Evolutionary conservation across 2,888 invertebrate species (phyloP).

Genomic region (Mamestra brassicae): DNA sequence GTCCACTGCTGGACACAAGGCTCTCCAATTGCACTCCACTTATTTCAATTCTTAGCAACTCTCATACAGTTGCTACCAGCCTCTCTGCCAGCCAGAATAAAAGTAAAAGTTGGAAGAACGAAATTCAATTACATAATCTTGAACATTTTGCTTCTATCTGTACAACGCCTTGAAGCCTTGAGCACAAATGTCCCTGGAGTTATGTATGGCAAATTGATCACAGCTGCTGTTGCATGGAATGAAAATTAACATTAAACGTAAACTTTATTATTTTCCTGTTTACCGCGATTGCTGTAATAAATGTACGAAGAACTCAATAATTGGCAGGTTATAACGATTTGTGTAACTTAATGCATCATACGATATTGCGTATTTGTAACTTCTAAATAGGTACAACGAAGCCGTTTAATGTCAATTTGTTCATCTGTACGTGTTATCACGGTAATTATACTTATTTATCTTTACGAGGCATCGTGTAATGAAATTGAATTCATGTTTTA

Average conservation of each 20-base stretch:
- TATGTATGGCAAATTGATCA: constrained; percentile 70
- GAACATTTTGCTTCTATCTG: constrained; percentile 27
- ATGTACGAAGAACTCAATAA: constrained; percentile 55
- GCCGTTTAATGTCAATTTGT: constrained; percentile 31
- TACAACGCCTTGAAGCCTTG: constrained; percentile 58
- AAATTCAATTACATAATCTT: not conserved
- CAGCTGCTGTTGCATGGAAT: constrained; percentile 69
- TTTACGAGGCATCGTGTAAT: constrained; percentile 45
- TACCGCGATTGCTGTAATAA: constrained; percentile 60
- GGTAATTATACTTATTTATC: constrained; percentile 42
- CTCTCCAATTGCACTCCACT: not conserved
- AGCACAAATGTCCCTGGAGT: constrained; percentile 66
- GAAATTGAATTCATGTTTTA: constrained; percentile 49
- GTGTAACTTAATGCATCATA: constrained; percentile 37
- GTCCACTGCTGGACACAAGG: not conserved
- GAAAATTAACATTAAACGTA: constrained; percentile 62
- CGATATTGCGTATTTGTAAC: constrained; percentile 39
- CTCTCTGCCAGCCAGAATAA: no score
- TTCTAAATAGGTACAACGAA: not conserved
- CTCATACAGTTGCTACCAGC: no score
- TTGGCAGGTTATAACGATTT: constrained; percentile 58
- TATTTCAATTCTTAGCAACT: not conserved
- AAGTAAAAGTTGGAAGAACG: no score
- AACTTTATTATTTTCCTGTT: constrained; percentile 68
- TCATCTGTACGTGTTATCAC: constrained; percentile 39